These are phyloP conservation scores for Albula glossodonta DNA, from an alignment of 2,113 vertebrate genomes.

Conservation along the genomic window DNA sequence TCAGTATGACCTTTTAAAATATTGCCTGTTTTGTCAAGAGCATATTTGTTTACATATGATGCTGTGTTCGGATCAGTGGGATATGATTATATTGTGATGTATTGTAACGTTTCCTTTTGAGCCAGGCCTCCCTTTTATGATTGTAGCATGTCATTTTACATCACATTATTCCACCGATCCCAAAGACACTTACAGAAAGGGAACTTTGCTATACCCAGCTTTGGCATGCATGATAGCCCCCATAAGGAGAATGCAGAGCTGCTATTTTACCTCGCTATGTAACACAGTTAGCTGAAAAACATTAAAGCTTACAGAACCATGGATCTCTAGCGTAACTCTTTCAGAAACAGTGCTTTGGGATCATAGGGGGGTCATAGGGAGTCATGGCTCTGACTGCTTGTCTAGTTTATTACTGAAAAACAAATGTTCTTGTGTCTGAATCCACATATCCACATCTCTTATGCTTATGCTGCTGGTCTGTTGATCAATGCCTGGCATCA, in stretches of 20 bases:
- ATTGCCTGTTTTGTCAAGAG: no score
- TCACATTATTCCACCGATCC: not conserved
- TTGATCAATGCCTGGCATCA: not conserved
- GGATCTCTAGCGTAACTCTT: not conserved
- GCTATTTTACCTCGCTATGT: not conserved
- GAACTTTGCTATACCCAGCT: not conserved
- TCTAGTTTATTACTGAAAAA: not conserved
- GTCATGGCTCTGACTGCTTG: not conserved
- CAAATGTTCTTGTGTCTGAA: not conserved
- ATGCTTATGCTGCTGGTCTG: not conserved
- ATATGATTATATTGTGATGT: no score
- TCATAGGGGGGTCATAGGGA: not conserved
- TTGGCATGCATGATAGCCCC: not conserved
- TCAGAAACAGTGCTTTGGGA: not conserved
- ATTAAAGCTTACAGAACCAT: not conserved
- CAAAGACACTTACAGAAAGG: not conserved
- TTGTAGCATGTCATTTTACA: no score
- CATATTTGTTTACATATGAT: no score
- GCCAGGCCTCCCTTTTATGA: no score
- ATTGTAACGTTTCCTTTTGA: no score
- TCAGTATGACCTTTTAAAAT: no score
- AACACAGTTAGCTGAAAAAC: not conserved
- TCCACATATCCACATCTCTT: not conserved
- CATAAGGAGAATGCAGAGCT: not conserved
- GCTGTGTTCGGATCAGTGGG: no score